Base-by-base conservation (phyloP, 1,140 invertebrate species). In the Euura saliciscinereae region DNA sequence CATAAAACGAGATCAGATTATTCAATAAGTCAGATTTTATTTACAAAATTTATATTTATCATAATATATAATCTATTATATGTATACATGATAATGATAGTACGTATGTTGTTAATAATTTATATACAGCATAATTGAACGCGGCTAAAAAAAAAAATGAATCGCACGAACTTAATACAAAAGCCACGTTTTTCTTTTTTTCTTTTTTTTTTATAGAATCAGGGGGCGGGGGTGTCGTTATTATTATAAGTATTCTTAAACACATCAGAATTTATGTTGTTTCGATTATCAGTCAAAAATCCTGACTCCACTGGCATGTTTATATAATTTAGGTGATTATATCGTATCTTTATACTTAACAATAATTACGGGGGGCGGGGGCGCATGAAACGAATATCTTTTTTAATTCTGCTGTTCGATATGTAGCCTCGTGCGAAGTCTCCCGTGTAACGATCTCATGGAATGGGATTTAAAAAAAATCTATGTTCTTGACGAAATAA, bases 71-170 rank as follows among this genome's bases (percentile, higher is more conserved):
- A 71, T 68, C 28, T 74, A 71, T 67, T 65, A 71, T 74, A 73
- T 69, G 68, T 72, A 75, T 66, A 71, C 43, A 43, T 69, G 72
- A 74, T 65, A 45, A 71, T 76, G 59, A 51, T 65, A 65, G 51
- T 73, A 44, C 69, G 28, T 45, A 70, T 71, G 46, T 73, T 8
- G 51, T 59, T 69, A 75, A 76, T 80, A 81, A 79, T 79, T 78
- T 82, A 82, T 82, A 76, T 82, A 82, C 80, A 81, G 73, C 76
- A 73, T 59, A 59, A 59, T 59, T 59, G 51, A 59, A 59, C 8
- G n/a, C 51, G 8, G 51, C n/a, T 6, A 51, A 59, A 59, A 59
- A 59, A 59, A 59, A 59, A 59, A 5, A 59, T 59, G 8, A 59
- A 59, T 3, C 8, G n/a, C 8, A 10, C 0, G n/a, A 59, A 59